Base-by-base conservation (phyloP, 2,888 invertebrate genomes). In the Xanthia togata region DNA sequence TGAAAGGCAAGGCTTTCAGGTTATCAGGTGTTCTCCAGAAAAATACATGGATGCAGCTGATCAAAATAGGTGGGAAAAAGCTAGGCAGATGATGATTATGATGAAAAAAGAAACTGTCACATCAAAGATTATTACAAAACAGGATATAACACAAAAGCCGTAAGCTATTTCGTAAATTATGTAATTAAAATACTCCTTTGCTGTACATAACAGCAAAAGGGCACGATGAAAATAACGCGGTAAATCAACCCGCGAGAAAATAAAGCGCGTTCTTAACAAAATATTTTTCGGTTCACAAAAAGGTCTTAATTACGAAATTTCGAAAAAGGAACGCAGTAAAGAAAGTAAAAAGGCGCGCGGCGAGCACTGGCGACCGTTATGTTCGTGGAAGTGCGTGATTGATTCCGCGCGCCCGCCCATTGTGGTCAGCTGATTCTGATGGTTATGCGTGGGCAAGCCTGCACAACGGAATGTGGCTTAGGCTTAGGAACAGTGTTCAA, bases 381-480 rank as follows among this genome's bases (percentile, higher is more conserved):
- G 81, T 95, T 95, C 95, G 89, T 88, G 91, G 95, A 95, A 95
- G 82, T 81, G 85, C 87, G 91, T 93, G 94, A 95, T 95, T 94
- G 93, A 94, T 94, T 94, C 92, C 81, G 87, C 88, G 86, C 87
- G 88, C 90, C 90, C 90, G 88, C 91, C 90, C 91, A 86, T 89
- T 89, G 87, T 89, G 89, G 82, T 88, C 89, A 89, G 90, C 89
- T 90, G 89, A 85, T 88, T 88, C 81, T 79, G 78, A 74, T 82
- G 55, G 82, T 59, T 63, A 63, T 74, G 86, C 83, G 83, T 83
- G 83, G 83, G 83, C 85, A 71, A 81, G 82, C 85, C 44, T 82
- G 77, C 63, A 31, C 59, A 44, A 6, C 55, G 83, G 83, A 83
- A 85, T 83, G 83, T 67, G 65, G 86, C 82, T 82, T 75, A 72